Percentiles rank a stretch among this genome's conserved stretches.
Conservation (phyloP, 2,797 vertebrate genomes). For the Tragopan temminckii region DNA sequence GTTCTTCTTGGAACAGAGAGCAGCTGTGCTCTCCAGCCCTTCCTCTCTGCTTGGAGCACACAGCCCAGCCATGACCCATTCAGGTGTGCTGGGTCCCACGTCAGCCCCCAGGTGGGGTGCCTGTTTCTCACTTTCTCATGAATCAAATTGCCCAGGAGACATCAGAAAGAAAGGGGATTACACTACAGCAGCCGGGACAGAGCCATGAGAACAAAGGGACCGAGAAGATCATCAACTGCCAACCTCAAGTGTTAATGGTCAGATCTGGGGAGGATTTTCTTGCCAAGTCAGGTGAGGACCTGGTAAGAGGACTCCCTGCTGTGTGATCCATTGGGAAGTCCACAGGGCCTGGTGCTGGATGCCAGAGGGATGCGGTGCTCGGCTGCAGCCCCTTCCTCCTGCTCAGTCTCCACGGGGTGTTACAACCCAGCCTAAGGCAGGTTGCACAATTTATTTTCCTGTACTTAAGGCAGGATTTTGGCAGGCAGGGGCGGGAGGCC, state of each 20-base stretch:
- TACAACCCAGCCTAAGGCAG: constrained; percentile 1
- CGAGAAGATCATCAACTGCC: background rate
- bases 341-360: background rate
- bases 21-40: background rate
- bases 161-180: background rate
- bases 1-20: background rate
- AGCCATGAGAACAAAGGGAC: background rate
- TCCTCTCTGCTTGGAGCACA: background rate
- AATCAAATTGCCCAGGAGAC: background rate
- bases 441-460: constrained; percentile 69
- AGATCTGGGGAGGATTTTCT: background rate
- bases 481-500: constrained; percentile 60
- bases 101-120: background rate
- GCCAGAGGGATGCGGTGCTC: background rate
- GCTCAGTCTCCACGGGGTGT: background rate
- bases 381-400: background rate
- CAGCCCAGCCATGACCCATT: background rate
- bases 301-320: background rate
- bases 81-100: background rate
- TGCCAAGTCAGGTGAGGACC: background rate
- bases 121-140: background rate
- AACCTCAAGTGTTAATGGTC: background rate
- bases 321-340: background rate
- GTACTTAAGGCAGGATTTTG: constrained; percentile 53
- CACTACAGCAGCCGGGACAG: background rate